phyloP scores from a whole-genome alignment of 2,888 invertebrate species.

The Noctua janthe region DNA sequence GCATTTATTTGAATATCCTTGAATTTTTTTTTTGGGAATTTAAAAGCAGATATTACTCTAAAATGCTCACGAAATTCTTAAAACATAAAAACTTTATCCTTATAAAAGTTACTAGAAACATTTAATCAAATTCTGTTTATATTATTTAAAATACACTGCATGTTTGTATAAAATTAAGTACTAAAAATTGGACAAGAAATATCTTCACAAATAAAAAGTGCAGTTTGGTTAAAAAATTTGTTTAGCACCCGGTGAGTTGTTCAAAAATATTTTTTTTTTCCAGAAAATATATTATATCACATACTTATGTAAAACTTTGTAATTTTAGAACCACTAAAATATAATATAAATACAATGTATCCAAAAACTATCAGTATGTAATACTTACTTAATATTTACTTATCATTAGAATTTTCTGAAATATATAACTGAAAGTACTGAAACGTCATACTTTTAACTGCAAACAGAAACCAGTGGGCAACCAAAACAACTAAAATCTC shows the following conservation, averaged over 20 bases:
- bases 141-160: background rate
- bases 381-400: background rate
- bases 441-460: background rate
- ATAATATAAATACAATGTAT: background rate
- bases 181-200: background rate
- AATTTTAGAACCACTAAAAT: too few species aligned
- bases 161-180: background rate
- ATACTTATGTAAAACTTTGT: too few species aligned
- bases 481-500: background rate
- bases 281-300: too few species aligned
- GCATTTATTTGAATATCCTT: background rate
- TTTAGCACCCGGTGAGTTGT: too few species aligned
- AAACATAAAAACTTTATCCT: background rate
- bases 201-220: background rate
- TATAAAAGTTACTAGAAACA: background rate
- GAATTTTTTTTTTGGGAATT: background rate
- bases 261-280: background rate
- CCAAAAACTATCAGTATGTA: background rate
- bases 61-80: background rate
- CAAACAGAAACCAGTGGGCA: background rate
- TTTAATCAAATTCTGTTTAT: background rate
- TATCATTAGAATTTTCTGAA: background rate
- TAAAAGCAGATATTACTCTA: background rate
- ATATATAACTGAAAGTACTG: background rate
- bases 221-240: background rate